Conservation (phyloP, 2,888 invertebrate genomes). For the Lasius fuliginosus region DNA sequence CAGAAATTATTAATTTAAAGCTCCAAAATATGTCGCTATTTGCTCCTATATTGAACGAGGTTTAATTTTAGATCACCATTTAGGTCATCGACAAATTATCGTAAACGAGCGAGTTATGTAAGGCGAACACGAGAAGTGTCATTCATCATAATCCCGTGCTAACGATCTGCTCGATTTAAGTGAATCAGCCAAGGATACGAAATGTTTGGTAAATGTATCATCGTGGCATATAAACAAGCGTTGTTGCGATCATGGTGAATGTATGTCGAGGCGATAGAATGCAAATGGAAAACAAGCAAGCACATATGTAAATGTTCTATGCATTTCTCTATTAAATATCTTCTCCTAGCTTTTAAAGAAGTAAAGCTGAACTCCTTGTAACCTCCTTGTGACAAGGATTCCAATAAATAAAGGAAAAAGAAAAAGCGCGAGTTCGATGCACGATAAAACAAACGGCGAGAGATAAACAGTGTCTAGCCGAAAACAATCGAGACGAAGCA, state of each 20-base stretch:
- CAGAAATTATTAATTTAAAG: not conserved
- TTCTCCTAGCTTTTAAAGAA: conserved; percentile 11
- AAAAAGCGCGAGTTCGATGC: conserved; percentile 20
- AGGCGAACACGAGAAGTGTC: not conserved
- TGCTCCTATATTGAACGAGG: not conserved
- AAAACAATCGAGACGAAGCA: conserved; percentile 75
- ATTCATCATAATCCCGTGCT: conserved; percentile 22
- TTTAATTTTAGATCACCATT: not conserved
- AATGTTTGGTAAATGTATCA: conserved; percentile 9
- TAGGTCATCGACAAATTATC: conserved; percentile 22
- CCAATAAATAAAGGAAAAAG: conserved; percentile 69
- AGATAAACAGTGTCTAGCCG: conserved; percentile 75
- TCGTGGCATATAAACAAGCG: conserved; percentile 9
- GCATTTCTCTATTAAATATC: not conserved
- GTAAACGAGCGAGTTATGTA: not conserved
- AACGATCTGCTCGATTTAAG: conserved; percentile 5
- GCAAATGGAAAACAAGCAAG: not conserved
- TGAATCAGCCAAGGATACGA: not conserved
- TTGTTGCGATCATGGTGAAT: not conserved
- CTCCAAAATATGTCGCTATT: not conserved
- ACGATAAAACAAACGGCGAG: conserved; percentile 50
- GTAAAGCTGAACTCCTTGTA: conserved; percentile 46
- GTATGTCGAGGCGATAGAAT: conserved; percentile 21
- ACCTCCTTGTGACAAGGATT: conserved; percentile 28
- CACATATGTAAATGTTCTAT: not conserved